Evolutionary conservation across 2,797 vertebrate species (phyloP).

Genomic region (Enteromius thamalakanensis): DNA sequence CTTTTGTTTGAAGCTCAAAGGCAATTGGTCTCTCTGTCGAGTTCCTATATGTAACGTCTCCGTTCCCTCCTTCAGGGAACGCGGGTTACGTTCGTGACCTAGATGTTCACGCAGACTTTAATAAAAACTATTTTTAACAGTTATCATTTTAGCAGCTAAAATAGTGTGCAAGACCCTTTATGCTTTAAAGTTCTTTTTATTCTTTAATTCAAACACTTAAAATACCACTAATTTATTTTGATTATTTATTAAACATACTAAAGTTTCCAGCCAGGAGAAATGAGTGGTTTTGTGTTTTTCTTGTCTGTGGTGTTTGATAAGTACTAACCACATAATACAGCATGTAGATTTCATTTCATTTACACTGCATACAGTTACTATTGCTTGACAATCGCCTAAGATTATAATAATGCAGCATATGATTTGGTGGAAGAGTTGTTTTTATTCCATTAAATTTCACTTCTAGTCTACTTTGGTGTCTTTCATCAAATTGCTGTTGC

Average conservation of each 20-base stretch:
- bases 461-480: slow-evolving; percentile 6
- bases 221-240: neutral
- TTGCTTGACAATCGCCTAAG: neutral
- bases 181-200: neutral
- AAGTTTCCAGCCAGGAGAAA: neutral
- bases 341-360: neutral
- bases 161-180: too few relatives aligned
- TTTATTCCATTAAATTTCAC: slow-evolving; percentile 1
- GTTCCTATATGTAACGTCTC: too few relatives aligned
- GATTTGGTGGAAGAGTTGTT: slow-evolving; percentile 9
- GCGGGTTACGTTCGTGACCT: too few relatives aligned
- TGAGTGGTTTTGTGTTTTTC: neutral
- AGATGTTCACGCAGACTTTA: too few relatives aligned
- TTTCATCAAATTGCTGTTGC: slow-evolving; percentile 27
- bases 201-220: neutral
- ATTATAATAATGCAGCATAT: neutral
- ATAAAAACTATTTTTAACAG: neutral
- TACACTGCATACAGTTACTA: neutral
- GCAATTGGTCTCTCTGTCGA: too few relatives aligned
- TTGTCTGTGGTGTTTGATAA: neutral
- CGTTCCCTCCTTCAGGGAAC: too few relatives aligned
- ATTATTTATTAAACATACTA: neutral
- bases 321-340: neutral
- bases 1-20: too few relatives aligned
- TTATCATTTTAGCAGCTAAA: neutral